Conservation (phyloP, 2,113 vertebrate species). For the Ciconia maguari region DNA sequence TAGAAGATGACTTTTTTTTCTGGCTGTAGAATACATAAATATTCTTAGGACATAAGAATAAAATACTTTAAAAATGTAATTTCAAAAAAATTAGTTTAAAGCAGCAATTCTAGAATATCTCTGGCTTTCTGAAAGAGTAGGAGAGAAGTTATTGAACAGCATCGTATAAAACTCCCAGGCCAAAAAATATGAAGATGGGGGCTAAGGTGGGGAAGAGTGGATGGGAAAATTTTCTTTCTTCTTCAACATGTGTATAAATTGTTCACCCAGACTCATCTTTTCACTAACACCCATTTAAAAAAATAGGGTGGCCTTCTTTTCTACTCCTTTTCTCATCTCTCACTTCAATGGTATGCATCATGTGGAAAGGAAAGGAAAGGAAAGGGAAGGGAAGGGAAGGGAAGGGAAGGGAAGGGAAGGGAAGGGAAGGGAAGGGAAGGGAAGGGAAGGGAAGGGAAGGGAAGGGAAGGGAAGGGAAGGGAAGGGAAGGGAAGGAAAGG, state of each 20-base stretch:
- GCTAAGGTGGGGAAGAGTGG: background rate
- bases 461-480: too few species aligned
- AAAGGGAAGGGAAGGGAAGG: too few species aligned
- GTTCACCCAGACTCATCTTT: background rate
- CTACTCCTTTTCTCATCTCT: background rate
- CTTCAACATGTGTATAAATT: background rate
- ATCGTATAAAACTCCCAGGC: background rate
- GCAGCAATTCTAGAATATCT: background rate
- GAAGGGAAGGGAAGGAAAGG: too few species aligned
- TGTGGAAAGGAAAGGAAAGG: too few species aligned
- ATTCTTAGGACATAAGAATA: background rate
- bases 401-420: background rate
- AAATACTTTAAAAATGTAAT: background rate
- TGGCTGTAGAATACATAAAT: background rate
- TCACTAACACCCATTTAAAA: background rate
- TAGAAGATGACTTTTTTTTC: background rate
- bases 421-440: too few species aligned
- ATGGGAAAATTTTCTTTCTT: background rate
- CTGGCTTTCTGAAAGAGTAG: background rate
- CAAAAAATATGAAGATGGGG: background rate
- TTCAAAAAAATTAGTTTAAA: background rate
- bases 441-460: rapidly evolving
- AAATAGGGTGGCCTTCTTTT: background rate
- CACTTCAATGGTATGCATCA: background rate
- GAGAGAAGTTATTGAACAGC: background rate